Base-by-base conservation (phyloP, 2,113 vertebrate genomes). In the Budorcas taxicolor region DNA sequence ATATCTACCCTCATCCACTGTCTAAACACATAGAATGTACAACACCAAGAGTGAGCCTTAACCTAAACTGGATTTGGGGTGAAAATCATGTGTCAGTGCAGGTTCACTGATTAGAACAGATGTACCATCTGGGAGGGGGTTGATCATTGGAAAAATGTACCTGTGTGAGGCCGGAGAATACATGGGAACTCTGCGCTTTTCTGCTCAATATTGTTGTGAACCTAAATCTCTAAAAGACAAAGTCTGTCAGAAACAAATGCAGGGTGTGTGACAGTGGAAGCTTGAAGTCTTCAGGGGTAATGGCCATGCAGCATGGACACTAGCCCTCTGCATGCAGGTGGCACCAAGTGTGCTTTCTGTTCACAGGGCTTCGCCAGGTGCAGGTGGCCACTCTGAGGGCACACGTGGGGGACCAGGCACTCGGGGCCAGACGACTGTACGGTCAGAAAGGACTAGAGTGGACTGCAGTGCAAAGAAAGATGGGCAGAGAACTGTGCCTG, bases 361-460 rank as follows among this genome's bases (percentile, higher is more conserved):
- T n/a, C 9, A 25, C 1, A 57, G 50, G 31, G 25, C 21, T 13
- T 62, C 16, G 6, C 17, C 33, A 15, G 14, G 21, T 11, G 3
- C 25, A 88, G 23, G 31, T 3, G 29, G 12, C 9, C 2, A 5
- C 6, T 40, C 33, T 47, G 23, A 25, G 40, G 2, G 15, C 9
- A 6, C 4, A 0, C 2, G 23, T 16, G 5, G 6, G 84, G 31
- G 27, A 21, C 50, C 45, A 12, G 2, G 0, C 13, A 1, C 11
- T 31, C 16, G 9, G n/a, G 78, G 17, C 12, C 31, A 55, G 52
- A 12, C 23, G 23, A 33, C 10, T 3, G 15, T 19, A 50, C 2
- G 9, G 36, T 21, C 40, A 81, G 36, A 55, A 47, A 88, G 27
- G 3, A 15, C 50, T n/a, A 64, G 27, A 64, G 71, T 53, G n/a